phyloP scores from a whole-genome alignment of 2,888 invertebrate species.

The Cosmia trapezina region DNA sequence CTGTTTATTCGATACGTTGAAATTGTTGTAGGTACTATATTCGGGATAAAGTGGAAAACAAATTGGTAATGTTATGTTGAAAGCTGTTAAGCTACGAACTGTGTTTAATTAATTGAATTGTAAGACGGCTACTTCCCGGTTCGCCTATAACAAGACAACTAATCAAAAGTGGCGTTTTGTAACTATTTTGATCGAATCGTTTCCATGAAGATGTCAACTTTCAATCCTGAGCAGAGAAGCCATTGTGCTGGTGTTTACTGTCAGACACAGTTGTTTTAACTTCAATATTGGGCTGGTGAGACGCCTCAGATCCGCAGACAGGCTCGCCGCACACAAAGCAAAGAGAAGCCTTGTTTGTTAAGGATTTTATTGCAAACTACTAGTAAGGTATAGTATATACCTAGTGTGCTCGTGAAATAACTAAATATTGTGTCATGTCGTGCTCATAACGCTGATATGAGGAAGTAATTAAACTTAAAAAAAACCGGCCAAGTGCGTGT shows the following conservation, averaged over 20 bases:
- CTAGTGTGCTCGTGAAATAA: slow-evolving; percentile 12
- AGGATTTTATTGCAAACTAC: slow-evolving; percentile 13
- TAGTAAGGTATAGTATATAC: not conserved
- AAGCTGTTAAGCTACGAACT: not conserved
- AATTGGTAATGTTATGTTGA: not conserved
- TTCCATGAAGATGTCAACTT: not conserved
- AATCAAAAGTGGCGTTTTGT: not conserved
- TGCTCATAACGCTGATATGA: not conserved
- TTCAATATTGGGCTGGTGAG: not conserved
- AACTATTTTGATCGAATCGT: not conserved
- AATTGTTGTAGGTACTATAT: not conserved
- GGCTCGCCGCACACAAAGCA: slow-evolving; percentile 24
- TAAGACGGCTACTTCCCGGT: not conserved
- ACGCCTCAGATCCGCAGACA: slow-evolving; percentile 6
- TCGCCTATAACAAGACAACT: not conserved
- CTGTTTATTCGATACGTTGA: not conserved
- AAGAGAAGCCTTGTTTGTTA: not conserved
- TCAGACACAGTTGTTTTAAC: not conserved
- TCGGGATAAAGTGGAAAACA: not conserved
- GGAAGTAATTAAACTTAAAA: too few species aligned
- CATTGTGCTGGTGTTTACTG: not conserved
- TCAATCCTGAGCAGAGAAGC: not conserved
- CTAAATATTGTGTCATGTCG: not conserved
- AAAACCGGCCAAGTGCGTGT: too few species aligned
- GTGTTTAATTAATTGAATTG: too few species aligned